Evolutionary conservation across 2,888 invertebrate species (phyloP).

Genomic region (Tenthredo distinguenda): DNA sequence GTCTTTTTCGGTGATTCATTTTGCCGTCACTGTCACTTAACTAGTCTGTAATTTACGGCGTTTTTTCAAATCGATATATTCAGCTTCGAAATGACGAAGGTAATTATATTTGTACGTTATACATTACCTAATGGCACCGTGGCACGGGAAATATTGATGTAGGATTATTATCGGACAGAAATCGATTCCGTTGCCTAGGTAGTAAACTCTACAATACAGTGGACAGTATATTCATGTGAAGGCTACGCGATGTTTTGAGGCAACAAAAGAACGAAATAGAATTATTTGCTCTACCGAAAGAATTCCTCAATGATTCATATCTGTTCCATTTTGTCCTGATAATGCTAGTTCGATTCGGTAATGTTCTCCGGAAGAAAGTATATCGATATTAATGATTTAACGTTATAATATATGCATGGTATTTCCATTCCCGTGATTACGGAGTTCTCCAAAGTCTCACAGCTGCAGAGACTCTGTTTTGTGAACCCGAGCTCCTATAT

Average conservation of each 20-base stretch:
- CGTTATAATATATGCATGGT: not conserved
- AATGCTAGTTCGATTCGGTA: not conserved
- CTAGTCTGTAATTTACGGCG: not conserved
- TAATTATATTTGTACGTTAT: conserved; percentile 48
- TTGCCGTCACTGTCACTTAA: not conserved
- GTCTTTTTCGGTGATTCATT: not conserved
- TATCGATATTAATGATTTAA: not conserved
- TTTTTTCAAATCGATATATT: conserved; percentile 15
- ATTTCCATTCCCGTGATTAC: not conserved
- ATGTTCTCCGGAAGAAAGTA: not conserved
- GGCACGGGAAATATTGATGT: conserved; percentile 48
- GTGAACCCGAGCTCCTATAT: not conserved
- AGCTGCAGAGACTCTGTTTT: not conserved
- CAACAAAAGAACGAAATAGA: not conserved
- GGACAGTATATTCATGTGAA: conserved; percentile 22
- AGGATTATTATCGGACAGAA: conserved; percentile 50
- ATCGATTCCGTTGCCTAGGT: conserved; percentile 52
- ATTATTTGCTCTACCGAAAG: not conserved
- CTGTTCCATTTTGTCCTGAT: not conserved
- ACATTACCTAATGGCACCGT: conserved; percentile 46
- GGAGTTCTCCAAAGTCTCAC: not conserved
- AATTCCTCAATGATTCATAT: not conserved
- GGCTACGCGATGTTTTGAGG: conserved; percentile 28
- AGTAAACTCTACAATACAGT: conserved; percentile 46
- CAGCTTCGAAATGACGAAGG: not conserved